Evolutionary conservation across 1,140 invertebrate species (phyloP).

Genomic region (Drosophila chauvacae): DNA sequence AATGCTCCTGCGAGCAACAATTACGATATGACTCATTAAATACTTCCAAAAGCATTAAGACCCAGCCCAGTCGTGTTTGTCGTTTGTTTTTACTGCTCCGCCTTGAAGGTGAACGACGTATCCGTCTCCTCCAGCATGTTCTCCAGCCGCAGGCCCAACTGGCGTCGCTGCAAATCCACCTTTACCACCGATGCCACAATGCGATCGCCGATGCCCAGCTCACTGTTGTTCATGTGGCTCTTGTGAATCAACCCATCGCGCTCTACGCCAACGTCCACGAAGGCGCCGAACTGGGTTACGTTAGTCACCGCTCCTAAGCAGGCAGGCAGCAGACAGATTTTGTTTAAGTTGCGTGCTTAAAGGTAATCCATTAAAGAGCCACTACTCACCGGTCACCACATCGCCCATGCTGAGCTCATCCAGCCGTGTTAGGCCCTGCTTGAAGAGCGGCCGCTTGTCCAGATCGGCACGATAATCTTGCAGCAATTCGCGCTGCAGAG

Average conservation of each 20-base stretch:
- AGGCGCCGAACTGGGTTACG: constrained; percentile 94
- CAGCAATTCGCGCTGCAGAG: constrained; percentile 87
- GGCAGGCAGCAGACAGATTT: neutral
- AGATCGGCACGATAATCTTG: constrained; percentile 89
- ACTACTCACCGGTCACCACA: constrained; percentile 84
- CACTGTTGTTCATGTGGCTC: constrained; percentile 86
- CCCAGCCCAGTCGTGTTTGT: neutral
- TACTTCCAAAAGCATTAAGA: constrained; percentile 55
- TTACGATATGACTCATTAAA: constrained; percentile 63
- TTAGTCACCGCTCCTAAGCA: constrained; percentile 89
- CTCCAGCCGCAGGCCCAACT: constrained; percentile 85
- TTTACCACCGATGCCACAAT: constrained; percentile 87
- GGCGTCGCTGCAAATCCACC: constrained; percentile 85
- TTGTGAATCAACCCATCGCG: constrained; percentile 91
- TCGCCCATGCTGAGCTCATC: constrained; percentile 86
- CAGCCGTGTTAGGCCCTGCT: constrained; percentile 87
- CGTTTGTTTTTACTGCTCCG: constrained; percentile 45
- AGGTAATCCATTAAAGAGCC: neutral
- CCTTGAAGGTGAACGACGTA: constrained; percentile 71
- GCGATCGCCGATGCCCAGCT: constrained; percentile 89
- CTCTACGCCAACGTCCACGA: constrained; percentile 94
- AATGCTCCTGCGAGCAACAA: constrained; percentile 61
- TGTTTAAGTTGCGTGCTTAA: neutral
- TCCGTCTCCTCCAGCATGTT: constrained; percentile 70
- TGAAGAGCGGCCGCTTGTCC: constrained; percentile 88